Evolutionary conservation across 2,888 invertebrate species (phyloP).

Genomic region (Cylindroiulus punctatus): DNA sequence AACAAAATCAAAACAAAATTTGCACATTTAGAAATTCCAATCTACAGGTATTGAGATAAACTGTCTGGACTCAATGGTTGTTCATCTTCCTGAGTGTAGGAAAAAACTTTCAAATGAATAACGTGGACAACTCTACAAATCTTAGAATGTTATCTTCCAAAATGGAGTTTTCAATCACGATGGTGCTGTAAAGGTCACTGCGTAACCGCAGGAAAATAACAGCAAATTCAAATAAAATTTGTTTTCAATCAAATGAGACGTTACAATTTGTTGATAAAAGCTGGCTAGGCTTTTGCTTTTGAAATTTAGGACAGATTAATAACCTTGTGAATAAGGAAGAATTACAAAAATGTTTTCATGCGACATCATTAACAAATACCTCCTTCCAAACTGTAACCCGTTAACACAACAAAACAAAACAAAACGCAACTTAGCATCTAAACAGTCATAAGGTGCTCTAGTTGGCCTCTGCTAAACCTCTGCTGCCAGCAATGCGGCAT

Average conservation of each 20-base stretch:
- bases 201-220: neutral
- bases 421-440: neutral
- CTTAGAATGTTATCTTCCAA: neutral
- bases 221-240: neutral
- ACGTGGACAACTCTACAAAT: neutral
- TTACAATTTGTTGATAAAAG: neutral
- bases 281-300: neutral
- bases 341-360: neutral
- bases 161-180: neutral
- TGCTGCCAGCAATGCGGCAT: too few species aligned
- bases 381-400: constrained; percentile 48
- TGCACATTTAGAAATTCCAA: neutral
- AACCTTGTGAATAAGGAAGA: neutral
- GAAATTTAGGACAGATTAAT: neutral
- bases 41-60: neutral
- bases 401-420: neutral
- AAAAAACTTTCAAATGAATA: neutral
- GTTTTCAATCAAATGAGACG: neutral
- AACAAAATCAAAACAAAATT: constrained; percentile 24
- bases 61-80: neutral
- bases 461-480: neutral
- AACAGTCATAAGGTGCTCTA: neutral
- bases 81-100: too few species aligned
- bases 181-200: neutral
- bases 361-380: neutral